phyloP scores from a whole-genome alignment of 2,888 invertebrate species.

The Synanthedon formicaeformis region DNA sequence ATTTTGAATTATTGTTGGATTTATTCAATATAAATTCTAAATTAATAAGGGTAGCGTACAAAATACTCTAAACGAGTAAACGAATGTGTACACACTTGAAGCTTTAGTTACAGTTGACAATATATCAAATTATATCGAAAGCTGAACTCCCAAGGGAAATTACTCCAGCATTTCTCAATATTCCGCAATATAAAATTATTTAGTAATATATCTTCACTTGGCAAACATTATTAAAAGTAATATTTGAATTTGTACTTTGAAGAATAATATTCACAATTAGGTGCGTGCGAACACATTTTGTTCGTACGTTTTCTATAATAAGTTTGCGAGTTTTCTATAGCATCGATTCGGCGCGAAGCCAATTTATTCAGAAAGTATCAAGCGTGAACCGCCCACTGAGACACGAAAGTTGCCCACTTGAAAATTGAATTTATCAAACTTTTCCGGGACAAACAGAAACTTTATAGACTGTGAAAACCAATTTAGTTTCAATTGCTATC shows the following conservation, averaged over 20 bases:
- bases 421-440: slow-evolving; percentile 67
- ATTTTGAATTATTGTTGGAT: slow-evolving; percentile 32
- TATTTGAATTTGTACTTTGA: too few species aligned
- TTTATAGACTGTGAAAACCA: slow-evolving; percentile 64
- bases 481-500: slow-evolving; percentile 57
- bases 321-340: slow-evolving; percentile 31
- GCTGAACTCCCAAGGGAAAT: not conserved
- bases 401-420: slow-evolving; percentile 54
- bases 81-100: not conserved
- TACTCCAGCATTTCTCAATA: not conserved
- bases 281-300: not conserved
- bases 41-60: too few species aligned
- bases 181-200: not conserved
- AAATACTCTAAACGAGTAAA: too few species aligned
- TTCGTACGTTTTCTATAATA: slow-evolving; percentile 8
- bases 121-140: not conserved
- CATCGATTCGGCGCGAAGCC: slow-evolving; percentile 46
- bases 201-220: too few species aligned
- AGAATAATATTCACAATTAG: too few species aligned
- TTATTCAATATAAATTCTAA: not conserved
- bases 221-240: too few species aligned
- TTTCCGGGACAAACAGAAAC: slow-evolving; percentile 61
- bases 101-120: not conserved
- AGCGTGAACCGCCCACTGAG: slow-evolving; percentile 47
- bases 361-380: slow-evolving; percentile 66